These are phyloP conservation scores for Paragorgia papillata DNA, from an alignment of 92 coral and sea anemone genomes.

Conservation along the genomic window DNA sequence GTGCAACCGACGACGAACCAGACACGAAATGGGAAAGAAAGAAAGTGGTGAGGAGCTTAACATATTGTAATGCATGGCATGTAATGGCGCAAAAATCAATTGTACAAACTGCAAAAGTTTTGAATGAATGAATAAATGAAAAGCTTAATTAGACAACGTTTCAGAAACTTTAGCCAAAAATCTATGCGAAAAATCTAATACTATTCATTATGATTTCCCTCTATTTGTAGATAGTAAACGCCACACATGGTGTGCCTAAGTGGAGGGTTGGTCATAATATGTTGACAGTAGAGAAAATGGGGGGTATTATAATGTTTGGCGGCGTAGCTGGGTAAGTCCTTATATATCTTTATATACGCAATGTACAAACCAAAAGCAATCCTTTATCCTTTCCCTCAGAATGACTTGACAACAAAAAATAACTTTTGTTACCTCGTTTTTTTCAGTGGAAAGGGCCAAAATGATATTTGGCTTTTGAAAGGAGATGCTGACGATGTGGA, in stretches of 20 bases:
- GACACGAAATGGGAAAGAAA: slow-evolving; percentile 75
- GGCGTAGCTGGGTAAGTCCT: slow-evolving; percentile 41
- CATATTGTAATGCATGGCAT: no score
- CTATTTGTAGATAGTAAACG: slow-evolving; percentile 59
- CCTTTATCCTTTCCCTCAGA: no score
- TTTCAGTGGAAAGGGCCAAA: slow-evolving; percentile 45
- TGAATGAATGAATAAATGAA: no score
- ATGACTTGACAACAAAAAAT: no score
- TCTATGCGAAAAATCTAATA: no score
- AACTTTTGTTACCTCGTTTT: no score
- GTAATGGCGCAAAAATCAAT: no score
- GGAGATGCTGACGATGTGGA: slow-evolving; percentile 77
- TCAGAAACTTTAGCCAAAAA: no score
- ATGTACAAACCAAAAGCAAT: no score
- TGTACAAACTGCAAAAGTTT: no score
- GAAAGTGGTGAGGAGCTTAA: slow-evolving; percentile 61
- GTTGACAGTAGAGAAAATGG: slow-evolving; percentile 68
- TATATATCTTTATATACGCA: neutral
- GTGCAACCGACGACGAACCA: slow-evolving; percentile 51
- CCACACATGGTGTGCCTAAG: slow-evolving; percentile 28
- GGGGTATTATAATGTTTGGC: slow-evolving; percentile 85
- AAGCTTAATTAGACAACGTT: no score
- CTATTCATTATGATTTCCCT: no score
- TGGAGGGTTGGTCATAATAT: slow-evolving; percentile 41
- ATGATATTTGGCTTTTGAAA: slow-evolving; percentile 82